Evolutionary conservation across 2,113 vertebrate genomes (phyloP).

Genomic region (Diadophis punctatus): DNA sequence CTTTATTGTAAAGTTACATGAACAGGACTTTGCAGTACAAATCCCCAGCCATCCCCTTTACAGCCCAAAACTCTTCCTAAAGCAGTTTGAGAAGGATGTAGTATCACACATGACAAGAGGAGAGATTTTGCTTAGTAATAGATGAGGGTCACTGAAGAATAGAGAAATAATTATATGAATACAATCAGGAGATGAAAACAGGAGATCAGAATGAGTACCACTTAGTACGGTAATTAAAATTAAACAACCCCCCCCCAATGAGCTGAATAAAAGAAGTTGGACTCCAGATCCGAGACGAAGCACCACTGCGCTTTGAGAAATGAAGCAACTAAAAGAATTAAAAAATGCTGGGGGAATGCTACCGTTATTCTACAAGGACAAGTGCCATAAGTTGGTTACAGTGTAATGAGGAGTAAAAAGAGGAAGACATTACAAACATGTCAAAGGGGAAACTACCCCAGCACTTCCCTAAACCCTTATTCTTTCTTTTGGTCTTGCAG

Average conservation of each 20-base stretch:
- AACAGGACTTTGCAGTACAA: neutral
- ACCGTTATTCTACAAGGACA: neutral
- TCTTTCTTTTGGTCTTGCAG: slow-evolving; percentile 52
- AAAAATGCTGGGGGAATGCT: neutral
- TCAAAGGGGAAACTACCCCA: neutral
- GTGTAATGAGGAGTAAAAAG: neutral
- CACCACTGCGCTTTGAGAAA: neutral
- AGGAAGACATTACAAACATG: neutral
- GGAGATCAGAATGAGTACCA: neutral
- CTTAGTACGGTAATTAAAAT: neutral
- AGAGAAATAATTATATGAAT: neutral
- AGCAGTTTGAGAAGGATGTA: neutral
- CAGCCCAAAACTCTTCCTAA: neutral
- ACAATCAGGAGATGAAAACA: neutral
- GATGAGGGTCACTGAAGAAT: neutral
- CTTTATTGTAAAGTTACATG: neutral
- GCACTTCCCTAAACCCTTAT: neutral
- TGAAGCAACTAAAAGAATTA: neutral
- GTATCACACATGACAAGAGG: neutral
- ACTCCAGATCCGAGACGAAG: neutral
- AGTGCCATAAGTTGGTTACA: neutral
- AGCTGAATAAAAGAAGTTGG: neutral
- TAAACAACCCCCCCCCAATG: neutral
- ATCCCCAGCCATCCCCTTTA: neutral
- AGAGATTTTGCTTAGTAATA: neutral